These are phyloP conservation scores for Natator depressus DNA, from an alignment of 2,113 vertebrate genomes.

Conservation along the genomic window DNA sequence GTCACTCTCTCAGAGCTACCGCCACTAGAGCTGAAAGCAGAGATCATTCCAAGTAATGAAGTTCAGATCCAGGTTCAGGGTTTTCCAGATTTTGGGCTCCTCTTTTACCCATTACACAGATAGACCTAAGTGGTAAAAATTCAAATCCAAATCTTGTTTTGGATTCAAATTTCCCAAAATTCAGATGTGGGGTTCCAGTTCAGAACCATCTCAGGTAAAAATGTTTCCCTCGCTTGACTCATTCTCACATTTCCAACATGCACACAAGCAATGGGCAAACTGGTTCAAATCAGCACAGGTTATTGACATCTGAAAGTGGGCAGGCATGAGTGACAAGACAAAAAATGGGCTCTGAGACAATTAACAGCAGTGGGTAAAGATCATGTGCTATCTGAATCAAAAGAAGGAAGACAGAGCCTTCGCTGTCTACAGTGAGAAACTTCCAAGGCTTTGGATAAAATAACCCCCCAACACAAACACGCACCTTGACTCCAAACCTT, in stretches of 20 bases:
- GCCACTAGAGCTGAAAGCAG: background rate
- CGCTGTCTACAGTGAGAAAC: background rate
- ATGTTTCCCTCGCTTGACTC: background rate
- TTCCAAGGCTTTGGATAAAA: background rate
- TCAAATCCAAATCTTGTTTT: background rate
- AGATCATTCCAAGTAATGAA: background rate
- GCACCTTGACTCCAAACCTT: background rate
- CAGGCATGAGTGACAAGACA: background rate
- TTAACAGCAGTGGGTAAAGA: background rate
- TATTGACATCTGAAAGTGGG: background rate
- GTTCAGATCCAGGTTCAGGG: background rate
- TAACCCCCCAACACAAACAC: background rate
- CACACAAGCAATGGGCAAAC: background rate
- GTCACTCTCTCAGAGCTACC: slow-evolving; percentile 8
- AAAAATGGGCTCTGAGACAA: background rate
- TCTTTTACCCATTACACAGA: background rate
- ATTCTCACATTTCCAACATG: background rate
- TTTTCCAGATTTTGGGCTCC: background rate
- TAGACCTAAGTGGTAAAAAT: background rate
- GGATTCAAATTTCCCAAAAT: background rate
- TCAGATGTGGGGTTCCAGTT: background rate
- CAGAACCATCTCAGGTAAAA: background rate
- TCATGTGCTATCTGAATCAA: background rate
- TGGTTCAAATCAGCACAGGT: background rate
- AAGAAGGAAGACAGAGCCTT: background rate